These are phyloP conservation scores for Poeciliopsis paucimaculata DNA, from an alignment of 2,797 vertebrate species.

Conservation along the genomic window DNA sequence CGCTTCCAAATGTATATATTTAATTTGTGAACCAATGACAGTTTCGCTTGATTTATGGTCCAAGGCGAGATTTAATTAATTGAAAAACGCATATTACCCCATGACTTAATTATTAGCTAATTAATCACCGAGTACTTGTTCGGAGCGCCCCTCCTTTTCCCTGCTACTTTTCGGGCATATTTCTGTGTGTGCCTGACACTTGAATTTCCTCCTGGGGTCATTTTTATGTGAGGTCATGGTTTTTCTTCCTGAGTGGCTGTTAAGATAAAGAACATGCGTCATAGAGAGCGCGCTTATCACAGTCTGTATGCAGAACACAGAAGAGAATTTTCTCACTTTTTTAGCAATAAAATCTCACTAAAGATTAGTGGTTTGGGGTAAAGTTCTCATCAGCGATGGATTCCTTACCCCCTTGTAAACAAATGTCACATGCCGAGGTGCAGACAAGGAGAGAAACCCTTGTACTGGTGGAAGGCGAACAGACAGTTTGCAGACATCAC, in stretches of 20 bases:
- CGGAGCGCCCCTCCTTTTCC: conserved; percentile 45
- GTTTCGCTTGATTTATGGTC: conserved; percentile 81
- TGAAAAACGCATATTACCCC: conserved; percentile 81
- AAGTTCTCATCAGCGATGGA: not conserved
- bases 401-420: not conserved
- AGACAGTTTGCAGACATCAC: not conserved
- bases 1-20: conserved; percentile 80
- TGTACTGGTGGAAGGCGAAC: not conserved
- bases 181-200: conserved; percentile 71
- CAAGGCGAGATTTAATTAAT: conserved; percentile 82
- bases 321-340: conserved; percentile 20
- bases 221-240: conserved; percentile 78
- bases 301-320: conserved; percentile 17
- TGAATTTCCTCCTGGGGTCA: conserved; percentile 74
- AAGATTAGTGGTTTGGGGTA: not conserved
- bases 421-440: not conserved
- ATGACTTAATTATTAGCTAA: conserved; percentile 84
- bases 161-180: conserved; percentile 63
- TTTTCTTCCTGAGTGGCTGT: conserved; percentile 72
- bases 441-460: not conserved
- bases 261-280: conserved; percentile 58
- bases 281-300: conserved; percentile 24
- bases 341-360: not conserved
- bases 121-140: conserved; percentile 78
- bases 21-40: conserved; percentile 80